A percentile compares a stretch with the other conserved stretches of the same genome.
These are phyloP conservation scores for Elmis aenea DNA, from an alignment of 2,888 invertebrate species.

Conservation along the genomic window DNA sequence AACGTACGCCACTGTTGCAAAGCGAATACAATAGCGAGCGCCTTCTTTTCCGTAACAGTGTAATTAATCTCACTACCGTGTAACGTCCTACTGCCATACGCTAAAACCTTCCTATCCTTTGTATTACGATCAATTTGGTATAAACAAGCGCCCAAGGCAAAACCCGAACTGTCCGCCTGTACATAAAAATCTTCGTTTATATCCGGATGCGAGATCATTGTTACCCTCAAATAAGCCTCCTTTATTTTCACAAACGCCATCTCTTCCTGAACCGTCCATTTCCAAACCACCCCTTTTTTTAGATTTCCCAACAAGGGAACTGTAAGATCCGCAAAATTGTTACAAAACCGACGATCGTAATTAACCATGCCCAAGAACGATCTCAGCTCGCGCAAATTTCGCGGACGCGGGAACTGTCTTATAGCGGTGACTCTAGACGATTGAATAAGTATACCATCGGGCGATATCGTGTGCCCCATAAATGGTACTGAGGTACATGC, in stretches of 20 bases:
- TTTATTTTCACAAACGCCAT: conserved; percentile 3
- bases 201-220: conserved; percentile 7
- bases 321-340: not conserved
- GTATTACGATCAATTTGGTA: conserved; percentile 3
- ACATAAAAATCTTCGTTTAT: conserved; percentile 3
- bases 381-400: too few relatives aligned
- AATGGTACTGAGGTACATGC: not conserved
- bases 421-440: not conserved
- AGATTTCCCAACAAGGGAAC: not conserved
- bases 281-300: not conserved
- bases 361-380: too few relatives aligned
- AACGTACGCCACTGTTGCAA: conserved; percentile 3
- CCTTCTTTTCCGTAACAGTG: conserved; percentile 8
- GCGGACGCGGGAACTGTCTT: too few relatives aligned
- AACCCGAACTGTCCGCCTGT: conserved; percentile 8
- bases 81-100: conserved; percentile 5
- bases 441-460: not conserved
- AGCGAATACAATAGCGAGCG: conserved; percentile 5
- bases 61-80: conserved; percentile 7
- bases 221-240: conserved; percentile 3
- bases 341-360: too few relatives aligned
- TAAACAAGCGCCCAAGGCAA: conserved; percentile 13
- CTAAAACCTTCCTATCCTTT: conserved; percentile 5
- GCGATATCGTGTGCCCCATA: conserved; percentile 1
- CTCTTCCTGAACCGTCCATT: not conserved